Conservation (phyloP, 2,797 vertebrate genomes). For the Pipistrellus kuhlii region DNA sequence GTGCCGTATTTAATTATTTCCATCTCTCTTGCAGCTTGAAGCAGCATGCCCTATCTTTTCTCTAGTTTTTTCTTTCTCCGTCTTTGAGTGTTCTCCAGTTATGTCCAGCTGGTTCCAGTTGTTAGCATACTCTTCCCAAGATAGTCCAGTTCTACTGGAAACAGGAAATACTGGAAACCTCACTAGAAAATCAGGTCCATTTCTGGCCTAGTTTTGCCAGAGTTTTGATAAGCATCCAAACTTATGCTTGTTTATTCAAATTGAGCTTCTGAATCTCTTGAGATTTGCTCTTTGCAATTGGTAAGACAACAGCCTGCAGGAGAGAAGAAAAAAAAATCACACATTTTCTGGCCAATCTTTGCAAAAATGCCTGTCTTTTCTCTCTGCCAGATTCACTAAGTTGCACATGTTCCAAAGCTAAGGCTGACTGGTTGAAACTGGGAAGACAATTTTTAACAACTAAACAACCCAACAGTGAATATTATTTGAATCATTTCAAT, state of each 20-base stretch:
- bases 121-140: slow-evolving; percentile 61
- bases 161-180: slow-evolving; percentile 77
- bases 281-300: slow-evolving; percentile 53
- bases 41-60: not conserved
- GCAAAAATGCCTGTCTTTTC: slow-evolving; percentile 66
- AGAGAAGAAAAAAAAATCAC: not conserved
- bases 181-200: slow-evolving; percentile 63
- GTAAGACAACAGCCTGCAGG: slow-evolving; percentile 64
- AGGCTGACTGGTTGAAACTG: slow-evolving; percentile 63
- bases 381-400: slow-evolving; percentile 70
- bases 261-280: slow-evolving; percentile 73
- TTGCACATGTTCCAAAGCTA: slow-evolving; percentile 57
- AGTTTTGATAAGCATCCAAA: slow-evolving; percentile 74
- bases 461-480: slow-evolving; percentile 40
- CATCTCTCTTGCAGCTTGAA: not conserved
- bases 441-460: slow-evolving; percentile 58
- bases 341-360: slow-evolving; percentile 72
- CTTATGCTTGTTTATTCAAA: slow-evolving; percentile 74
- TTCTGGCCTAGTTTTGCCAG: slow-evolving; percentile 72
- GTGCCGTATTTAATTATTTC: not conserved
- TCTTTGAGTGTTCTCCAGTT: slow-evolving; percentile 41
- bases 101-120: slow-evolving; percentile 72
- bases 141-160: slow-evolving; percentile 58
- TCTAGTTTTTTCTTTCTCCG: not conserved
- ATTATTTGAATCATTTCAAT: slow-evolving; percentile 45